Evolutionary conservation across 2,888 invertebrate genomes (phyloP).

Genomic region (Pyrrhosoma nymphula): DNA sequence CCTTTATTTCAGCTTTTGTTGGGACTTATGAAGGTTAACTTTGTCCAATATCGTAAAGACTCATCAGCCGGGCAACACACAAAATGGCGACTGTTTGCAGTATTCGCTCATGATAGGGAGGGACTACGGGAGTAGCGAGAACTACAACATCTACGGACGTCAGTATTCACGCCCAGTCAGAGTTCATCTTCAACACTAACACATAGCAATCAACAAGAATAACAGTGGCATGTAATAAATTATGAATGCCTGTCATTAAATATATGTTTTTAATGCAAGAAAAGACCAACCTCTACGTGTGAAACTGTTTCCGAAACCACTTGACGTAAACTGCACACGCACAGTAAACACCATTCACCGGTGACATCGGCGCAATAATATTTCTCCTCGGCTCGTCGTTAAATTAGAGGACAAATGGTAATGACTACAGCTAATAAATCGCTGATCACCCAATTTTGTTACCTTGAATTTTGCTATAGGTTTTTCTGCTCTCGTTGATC

Average conservation of each 20-base stretch:
- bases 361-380: slow-evolving; percentile 72
- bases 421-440: not conserved
- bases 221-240: slow-evolving; percentile 4
- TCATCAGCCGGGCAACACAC: slow-evolving; percentile 72
- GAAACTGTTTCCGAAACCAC: slow-evolving; percentile 61
- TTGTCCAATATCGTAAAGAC: slow-evolving; percentile 69
- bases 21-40: slow-evolving; percentile 47
- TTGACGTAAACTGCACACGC: slow-evolving; percentile 69
- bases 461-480: slow-evolving; percentile 16
- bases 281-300: slow-evolving; percentile 64
- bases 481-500: not conserved
- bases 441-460: not conserved
- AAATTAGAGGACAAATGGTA: not conserved
- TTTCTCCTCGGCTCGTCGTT: slow-evolving; percentile 43
- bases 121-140: slow-evolving; percentile 57
- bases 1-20: not conserved
- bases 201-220: not conserved
- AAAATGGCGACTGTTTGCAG: slow-evolving; percentile 72
- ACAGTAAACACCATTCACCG: slow-evolving; percentile 73
- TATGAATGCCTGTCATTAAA: slow-evolving; percentile 25
- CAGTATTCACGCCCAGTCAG: slow-evolving; percentile 60
- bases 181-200: not conserved
- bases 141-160: slow-evolving; percentile 63
- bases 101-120: slow-evolving; percentile 70
- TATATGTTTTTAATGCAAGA: not conserved